Evolutionary conservation across 2,797 vertebrate genomes (phyloP), one percentile per base, ranked within the genome.

Genomic region (Phalanger gymnotis): DNA sequence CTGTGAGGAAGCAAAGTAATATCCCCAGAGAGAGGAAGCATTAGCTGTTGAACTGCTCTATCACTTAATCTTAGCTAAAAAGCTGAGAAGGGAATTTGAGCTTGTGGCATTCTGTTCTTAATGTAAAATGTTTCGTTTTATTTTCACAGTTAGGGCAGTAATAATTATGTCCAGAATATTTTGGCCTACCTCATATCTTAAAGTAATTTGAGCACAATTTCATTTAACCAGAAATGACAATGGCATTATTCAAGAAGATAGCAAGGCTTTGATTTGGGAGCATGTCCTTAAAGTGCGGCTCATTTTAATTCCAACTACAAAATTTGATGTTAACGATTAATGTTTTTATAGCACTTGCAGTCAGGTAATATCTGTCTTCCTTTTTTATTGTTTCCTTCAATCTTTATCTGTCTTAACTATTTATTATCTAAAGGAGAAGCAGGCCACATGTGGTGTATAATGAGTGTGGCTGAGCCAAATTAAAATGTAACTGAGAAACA

Each of bases 141-240:
- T 87, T 87, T 87, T 87, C 40, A 87, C 73, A 81, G n/a, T 47
- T 81, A 81, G 10, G 40, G 73, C 22, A 87, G 25, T 51, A 51
- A 51, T 87, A 51, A 95, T 96, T 95, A 57, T 93, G 54, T 96
- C 92, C 12, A 93, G 93, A 97, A 94, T 55, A 30, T 0, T 0
- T 92, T 96, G 91, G 22, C 10, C 54, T 94, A 31, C 31, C 0
- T 0, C 28, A 47, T 93, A 55, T 94, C 53, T 93, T n/a, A 87
- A 0, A 28, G 90, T 55, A 96, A 87, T 87, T 87, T 87, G 73
- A 25, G 22, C 40, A 47, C 40, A 87, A 87, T 87, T 87, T 51
- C 73, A 87, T 51, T 51, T 51, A 87, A 28, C 40, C 22, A 87
- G 25, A 51, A 87, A 47, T 10, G 9, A 81, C 40, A 47, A 51